Conservation (phyloP, 1,140 invertebrate genomes). For the Halyomorpha halys region DNA sequence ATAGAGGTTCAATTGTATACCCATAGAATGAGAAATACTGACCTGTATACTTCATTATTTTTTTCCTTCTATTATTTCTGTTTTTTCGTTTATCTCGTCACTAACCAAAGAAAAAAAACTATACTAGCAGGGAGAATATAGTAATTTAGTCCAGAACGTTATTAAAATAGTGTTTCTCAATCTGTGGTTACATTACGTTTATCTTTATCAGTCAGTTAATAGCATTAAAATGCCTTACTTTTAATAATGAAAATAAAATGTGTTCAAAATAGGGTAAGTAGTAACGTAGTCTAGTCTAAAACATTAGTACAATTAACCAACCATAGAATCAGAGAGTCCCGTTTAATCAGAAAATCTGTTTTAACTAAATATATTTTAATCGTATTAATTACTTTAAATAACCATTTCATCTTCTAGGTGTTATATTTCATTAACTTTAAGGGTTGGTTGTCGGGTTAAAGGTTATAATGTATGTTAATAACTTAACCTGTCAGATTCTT, state of each 20-base stretch:
- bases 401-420: background rate
- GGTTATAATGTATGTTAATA: too few species aligned
- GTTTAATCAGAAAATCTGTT: conserved; percentile 5
- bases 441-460: too few species aligned
- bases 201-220: background rate
- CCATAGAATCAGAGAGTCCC: conserved; percentile 3
- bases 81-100: background rate
- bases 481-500: too few species aligned
- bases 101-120: background rate
- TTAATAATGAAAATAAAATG: conserved; percentile 10
- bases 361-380: conserved; percentile 4
- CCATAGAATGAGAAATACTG: too few species aligned
- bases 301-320: conserved; percentile 20
- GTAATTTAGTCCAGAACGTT: background rate
- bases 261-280: conserved; percentile 18
- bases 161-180: too few species aligned
- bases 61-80: background rate
- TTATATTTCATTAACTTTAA: too few species aligned
- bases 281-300: conserved; percentile 24
- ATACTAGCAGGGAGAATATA: background rate
- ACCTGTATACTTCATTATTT: background rate
- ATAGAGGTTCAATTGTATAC: too few species aligned
- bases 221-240: conserved; percentile 13
- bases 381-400: background rate
- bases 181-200: background rate